These are phyloP conservation scores for Chaetodon auriga DNA, from an alignment of 2,113 vertebrate genomes.

Conservation along the genomic window DNA sequence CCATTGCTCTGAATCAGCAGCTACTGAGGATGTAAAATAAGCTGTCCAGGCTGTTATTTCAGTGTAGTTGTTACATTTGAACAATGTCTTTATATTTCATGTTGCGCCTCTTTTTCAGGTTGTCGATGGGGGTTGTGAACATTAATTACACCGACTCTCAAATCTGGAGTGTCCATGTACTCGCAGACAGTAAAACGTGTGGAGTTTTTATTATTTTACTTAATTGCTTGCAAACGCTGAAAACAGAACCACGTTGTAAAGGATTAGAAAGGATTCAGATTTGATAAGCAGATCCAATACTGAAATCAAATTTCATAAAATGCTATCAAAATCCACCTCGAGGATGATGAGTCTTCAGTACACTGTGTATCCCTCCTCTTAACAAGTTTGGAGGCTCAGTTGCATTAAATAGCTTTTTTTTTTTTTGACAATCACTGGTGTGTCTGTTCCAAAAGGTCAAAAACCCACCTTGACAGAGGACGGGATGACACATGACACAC, in stretches of 20 bases:
- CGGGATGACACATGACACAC: slow-evolving; percentile 35
- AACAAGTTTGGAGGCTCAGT: not conserved
- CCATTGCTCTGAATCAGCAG: not conserved
- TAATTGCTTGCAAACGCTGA: not conserved
- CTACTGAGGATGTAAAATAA: not conserved
- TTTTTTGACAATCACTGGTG: slow-evolving; percentile 3
- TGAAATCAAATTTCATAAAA: not conserved
- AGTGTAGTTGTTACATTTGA: not conserved
- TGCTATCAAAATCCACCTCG: not conserved
- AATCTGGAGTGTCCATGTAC: not conserved
- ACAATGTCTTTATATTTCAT: not conserved
- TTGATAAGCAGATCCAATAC: not conserved
- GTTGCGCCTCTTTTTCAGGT: not conserved
- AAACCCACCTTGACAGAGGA: slow-evolving; percentile 54
- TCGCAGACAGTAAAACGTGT: not conserved
- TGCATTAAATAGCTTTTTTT: not conserved
- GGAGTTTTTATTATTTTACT: not conserved
- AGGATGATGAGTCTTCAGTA: not conserved
- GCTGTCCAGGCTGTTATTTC: not conserved
- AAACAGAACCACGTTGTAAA: not conserved
- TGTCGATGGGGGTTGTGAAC: not conserved
- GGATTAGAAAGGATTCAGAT: slow-evolving; percentile 11
- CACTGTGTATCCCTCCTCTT: not conserved
- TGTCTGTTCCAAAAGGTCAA: slow-evolving; percentile 19
- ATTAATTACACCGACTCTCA: not conserved